These are phyloP conservation scores for Cichlasoma orientale DNA, from an alignment of 2,797 vertebrate genomes.

Conservation along the genomic window DNA sequence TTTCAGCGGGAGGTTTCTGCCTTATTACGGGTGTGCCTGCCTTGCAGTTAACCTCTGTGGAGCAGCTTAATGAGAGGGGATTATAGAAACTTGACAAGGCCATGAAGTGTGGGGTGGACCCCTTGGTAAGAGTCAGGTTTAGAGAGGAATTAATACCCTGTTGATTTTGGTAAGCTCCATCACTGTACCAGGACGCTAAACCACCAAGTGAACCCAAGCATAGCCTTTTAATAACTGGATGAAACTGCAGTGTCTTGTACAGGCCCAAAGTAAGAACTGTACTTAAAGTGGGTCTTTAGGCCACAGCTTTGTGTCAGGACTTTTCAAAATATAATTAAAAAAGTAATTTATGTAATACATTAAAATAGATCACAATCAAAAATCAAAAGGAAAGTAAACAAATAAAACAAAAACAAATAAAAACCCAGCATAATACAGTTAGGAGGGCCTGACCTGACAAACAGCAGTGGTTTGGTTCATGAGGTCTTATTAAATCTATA, in stretches of 20 bases:
- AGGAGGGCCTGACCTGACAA: too few species aligned
- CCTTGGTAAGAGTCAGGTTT: conserved; percentile 43
- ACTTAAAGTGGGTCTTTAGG: conserved; percentile 29
- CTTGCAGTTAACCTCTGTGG: conserved; percentile 23
- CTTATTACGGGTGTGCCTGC: conserved; percentile 37
- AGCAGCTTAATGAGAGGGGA: conserved; percentile 25
- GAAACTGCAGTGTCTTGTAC: conserved; percentile 49
- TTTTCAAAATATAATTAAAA: neutral
- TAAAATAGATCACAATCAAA: too few species aligned
- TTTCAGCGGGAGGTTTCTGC: conserved; percentile 38
- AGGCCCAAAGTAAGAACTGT: conserved; percentile 22
- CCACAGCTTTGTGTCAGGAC: neutral
- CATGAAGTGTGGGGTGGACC: conserved; percentile 31
- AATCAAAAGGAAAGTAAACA: too few species aligned
- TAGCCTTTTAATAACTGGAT: conserved; percentile 63
- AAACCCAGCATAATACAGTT: too few species aligned
- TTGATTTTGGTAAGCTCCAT: conserved; percentile 64
- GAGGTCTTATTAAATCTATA: too few species aligned
- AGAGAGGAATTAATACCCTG: conserved; percentile 65
- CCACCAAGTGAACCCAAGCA: conserved; percentile 51
- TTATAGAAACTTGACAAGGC: conserved; percentile 31
- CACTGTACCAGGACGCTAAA: conserved; percentile 53
- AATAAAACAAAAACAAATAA: too few species aligned
- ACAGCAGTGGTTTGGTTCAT: too few species aligned
- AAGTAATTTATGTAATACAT: too few species aligned